These are phyloP conservation scores for Onychomys leucogaster DNA, from an alignment of 2,797 vertebrate species.

Conservation along the genomic window DNA sequence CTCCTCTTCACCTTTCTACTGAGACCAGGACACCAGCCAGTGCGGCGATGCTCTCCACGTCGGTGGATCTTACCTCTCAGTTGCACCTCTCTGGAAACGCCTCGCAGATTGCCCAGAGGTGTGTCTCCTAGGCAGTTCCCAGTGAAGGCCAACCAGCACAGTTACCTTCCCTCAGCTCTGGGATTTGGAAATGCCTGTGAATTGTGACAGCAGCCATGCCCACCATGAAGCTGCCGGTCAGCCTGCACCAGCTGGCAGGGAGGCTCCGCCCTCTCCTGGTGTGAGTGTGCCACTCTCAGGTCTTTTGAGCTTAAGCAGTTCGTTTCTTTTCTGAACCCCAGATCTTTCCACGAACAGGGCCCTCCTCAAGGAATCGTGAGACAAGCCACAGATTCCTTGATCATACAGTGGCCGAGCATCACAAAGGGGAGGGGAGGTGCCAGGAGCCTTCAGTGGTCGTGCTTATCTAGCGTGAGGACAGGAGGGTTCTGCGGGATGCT, in stretches of 20 bases:
- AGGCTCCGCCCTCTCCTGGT: not conserved
- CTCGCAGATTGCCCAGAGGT: not conserved
- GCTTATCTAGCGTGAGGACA: not conserved
- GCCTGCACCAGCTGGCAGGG: too few species aligned
- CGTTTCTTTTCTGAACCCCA: not conserved
- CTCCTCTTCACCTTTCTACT: not conserved
- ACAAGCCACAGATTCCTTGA: not conserved
- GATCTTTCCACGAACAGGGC: not conserved
- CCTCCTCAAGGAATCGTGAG: not conserved
- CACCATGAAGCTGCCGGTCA: not conserved
- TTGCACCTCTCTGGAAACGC: too few species aligned
- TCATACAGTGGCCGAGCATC: not conserved
- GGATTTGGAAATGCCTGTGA: not conserved
- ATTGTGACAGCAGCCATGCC: not conserved
- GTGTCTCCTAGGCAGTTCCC: not conserved
- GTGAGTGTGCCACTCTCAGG: not conserved
- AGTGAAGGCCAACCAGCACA: not conserved
- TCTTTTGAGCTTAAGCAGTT: not conserved
- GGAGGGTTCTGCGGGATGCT: not conserved
- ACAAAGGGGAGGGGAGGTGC: not conserved
- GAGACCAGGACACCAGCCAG: not conserved
- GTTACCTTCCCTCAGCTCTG: not conserved
- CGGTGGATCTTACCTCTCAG: not conserved
- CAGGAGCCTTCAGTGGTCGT: not conserved
- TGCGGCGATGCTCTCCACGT: not conserved